These are phyloP conservation scores for Platalea minor DNA, from an alignment of 2,797 vertebrate genomes.

Conservation along the genomic window DNA sequence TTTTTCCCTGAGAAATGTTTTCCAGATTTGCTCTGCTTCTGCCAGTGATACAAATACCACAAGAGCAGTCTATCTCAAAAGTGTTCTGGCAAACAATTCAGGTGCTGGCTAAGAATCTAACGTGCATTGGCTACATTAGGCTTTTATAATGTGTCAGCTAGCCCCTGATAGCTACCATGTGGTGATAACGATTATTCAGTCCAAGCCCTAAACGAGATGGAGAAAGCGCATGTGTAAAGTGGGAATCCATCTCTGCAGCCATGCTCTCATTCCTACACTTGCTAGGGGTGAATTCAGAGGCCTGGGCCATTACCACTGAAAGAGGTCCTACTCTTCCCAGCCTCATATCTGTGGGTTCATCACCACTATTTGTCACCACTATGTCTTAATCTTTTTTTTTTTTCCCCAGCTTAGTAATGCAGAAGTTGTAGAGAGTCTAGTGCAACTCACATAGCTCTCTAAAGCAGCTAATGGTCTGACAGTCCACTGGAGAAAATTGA, in stretches of 20 bases:
- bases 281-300: not conserved
- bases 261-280: not conserved
- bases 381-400: constrained; percentile 22
- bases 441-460: constrained; percentile 6
- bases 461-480: constrained; percentile 48
- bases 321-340: not conserved
- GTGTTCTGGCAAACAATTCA: constrained; percentile 46
- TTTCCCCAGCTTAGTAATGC: not conserved
- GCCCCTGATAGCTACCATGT: constrained; percentile 44
- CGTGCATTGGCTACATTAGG: constrained; percentile 4
- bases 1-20: constrained; percentile 57
- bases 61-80: constrained; percentile 25
- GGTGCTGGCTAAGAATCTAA: constrained; percentile 6
- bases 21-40: constrained; percentile 51
- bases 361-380: not conserved
- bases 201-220: not conserved
- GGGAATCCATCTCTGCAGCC: not conserved
- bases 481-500: constrained; percentile 55
- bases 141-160: constrained; percentile 42
- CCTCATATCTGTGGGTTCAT: not conserved
- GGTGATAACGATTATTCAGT: constrained; percentile 30
- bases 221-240: not conserved
- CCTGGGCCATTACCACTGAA: not conserved
- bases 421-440: constrained; percentile 20
- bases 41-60: constrained; percentile 36